Evolutionary conservation across 2,888 invertebrate genomes (phyloP), one percentile per base, ranked within the genome.

Genomic region (Polydrusus cervinus): DNA sequence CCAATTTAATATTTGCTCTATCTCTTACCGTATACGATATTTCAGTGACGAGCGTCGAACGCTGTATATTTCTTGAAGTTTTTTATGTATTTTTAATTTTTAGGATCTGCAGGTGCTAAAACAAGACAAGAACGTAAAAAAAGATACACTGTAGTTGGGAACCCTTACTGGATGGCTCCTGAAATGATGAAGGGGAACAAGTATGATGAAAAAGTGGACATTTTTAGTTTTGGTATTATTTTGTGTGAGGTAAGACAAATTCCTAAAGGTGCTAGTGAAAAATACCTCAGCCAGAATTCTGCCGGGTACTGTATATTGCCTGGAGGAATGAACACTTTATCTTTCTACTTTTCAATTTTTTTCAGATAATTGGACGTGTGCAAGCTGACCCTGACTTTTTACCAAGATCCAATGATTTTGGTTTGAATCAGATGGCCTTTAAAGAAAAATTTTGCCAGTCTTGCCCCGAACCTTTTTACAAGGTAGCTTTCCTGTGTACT

Each of bases 141-240:
- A 85, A 90, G 97, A 13, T 97, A 97, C 86, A 98, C 97, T 0
- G 97, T 98, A 34, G 98, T 98, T 0, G 98, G 98, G 0, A 97
- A 97, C 89, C 97, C 98, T 0, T 98, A 97, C 87, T 98, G 97
- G 97, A 98, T 98, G 98, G 98, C 98, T 0, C 98, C 98, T 0
- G 98, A 98, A 87, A 98, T 98, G 98, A 96, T 98, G 95, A 96
- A 95, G 86, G 97, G 97, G 18, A 95, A 96, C 83, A 95, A 95
- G 79, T 98, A 98, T 86, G 97, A 98, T 84, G 97, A 98, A 86
- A 97, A 97, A 87, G 98, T 98, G 0, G 98, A 98, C 84, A 94
- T 98, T 76, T 98, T 98, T 87, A 97, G 97, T 30, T 98, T 96
- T 87, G 98, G 98, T 40, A 97, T 98, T 79, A 94, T 98, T 75